Percentiles rank a stretch among this genome's conserved stretches.
phyloP scores from a whole-genome alignment of 2,113 vertebrate genomes.

The Myotis yumanensis region DNA sequence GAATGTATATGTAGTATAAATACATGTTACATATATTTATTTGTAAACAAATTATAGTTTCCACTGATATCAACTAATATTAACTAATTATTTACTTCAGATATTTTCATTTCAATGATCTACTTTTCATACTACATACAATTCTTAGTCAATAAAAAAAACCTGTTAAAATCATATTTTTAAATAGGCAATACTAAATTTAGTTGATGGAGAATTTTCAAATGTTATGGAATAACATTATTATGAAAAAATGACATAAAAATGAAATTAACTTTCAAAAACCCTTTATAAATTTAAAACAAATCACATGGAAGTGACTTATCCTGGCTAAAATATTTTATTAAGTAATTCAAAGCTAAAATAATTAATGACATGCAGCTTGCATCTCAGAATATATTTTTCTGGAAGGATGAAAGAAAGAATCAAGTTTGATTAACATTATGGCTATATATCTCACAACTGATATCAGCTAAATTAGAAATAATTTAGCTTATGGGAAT shows the following conservation, averaged over 20 bases:
- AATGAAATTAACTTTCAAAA: slow-evolving; percentile 46
- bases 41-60: slow-evolving; percentile 47
- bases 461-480: slow-evolving; percentile 10
- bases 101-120: slow-evolving; percentile 25
- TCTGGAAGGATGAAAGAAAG: slow-evolving; percentile 32
- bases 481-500: slow-evolving; percentile 35
- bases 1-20: not conserved
- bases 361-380: slow-evolving; percentile 1
- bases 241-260: not conserved
- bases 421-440: slow-evolving; percentile 24
- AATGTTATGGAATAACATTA: slow-evolving; percentile 4
- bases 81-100: slow-evolving; percentile 21
- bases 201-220: slow-evolving; percentile 44
- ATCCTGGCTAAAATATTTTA: slow-evolving; percentile 21
- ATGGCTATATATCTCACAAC: not conserved
- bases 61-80: not conserved
- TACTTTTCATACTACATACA: slow-evolving; percentile 24
- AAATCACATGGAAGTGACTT: slow-evolving; percentile 34
- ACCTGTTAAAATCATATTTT: slow-evolving; percentile 7
- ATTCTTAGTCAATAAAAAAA: slow-evolving; percentile 43
- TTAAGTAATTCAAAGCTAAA: slow-evolving; percentile 39
- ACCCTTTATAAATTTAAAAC: slow-evolving; percentile 50
- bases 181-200: slow-evolving; percentile 34
- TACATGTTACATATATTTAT: not conserved
- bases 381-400: slow-evolving; percentile 37